Base-by-base conservation (phyloP, 2,797 vertebrate species). In the Coilia nasus region DNA sequence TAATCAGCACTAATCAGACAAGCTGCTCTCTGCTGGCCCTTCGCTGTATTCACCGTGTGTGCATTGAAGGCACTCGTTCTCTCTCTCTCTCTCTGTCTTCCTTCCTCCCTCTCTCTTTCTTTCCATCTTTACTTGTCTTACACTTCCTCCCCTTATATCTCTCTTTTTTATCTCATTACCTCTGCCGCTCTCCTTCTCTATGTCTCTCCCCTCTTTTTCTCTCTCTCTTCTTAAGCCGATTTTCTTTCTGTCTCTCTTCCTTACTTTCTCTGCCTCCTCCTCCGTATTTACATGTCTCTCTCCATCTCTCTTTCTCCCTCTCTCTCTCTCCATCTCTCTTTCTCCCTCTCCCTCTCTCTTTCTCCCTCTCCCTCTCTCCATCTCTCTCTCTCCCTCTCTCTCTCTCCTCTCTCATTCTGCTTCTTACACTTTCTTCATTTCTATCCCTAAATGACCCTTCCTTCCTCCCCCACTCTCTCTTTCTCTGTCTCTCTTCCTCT, bases 1-100 rank as follows among this genome's bases (percentile, higher is more conserved):
- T 95, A 95, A 96, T 96, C 94, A 95, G 91, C 62, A 87, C 91
- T 96, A 94, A 95, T 95, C 94, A 94, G 93, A 93, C 93, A 94
- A 94, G 93, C 93, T 94, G 94, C 93, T 94, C 91, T 89, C 91
- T 91, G 87, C 90, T 92, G 92, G 93, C 93, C 93, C 92, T 91
- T 91, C 93, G 91, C 92, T 64, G 4, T 47, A 80, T 81, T 3
- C 57, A 82, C 83, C 12, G 31, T 10, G 15, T 81, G 56, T 83
- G 67, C n/a, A 82, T 17, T 15, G 83, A 83, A 82, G 59, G 78
- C 92, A 92, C 85, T 85, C 89, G 62, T 80, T 35, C 89, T 88
- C 92, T 88, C 92, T 92, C 93, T 83, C 92, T 87, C 94, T 93
- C 86, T 86, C 89, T 91, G 90, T 87, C 86, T 92, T 91, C 92